A percentile compares a stretch with the other conserved stretches of the same genome.
Evolutionary conservation across 2,888 invertebrate genomes (phyloP).

Genomic region (Muscina levida): DNA sequence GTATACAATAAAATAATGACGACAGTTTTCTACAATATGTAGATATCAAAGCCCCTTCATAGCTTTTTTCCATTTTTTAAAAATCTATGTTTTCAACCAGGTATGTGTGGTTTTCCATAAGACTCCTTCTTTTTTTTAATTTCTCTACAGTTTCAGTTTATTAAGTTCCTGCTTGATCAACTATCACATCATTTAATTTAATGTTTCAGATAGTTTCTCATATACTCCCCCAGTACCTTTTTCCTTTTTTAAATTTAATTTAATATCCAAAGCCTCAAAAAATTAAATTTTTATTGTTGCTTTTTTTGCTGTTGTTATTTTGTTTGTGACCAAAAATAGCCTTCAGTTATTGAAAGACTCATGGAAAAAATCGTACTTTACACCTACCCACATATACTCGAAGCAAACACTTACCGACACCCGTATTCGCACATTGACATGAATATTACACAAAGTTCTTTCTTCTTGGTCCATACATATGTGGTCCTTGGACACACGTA

Average conservation of each 20-base stretch:
- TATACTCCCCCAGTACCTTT: too few relatives aligned
- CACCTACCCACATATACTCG: constrained; percentile 44
- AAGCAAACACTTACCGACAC: neutral
- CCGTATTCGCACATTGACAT: constrained; percentile 13
- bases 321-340: constrained; percentile 32
- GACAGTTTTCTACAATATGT: too few relatives aligned
- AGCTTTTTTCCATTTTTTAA: too few relatives aligned
- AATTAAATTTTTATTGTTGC: constrained; percentile 3
- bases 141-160: too few relatives aligned
- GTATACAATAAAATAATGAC: too few relatives aligned
- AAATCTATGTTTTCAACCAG: too few relatives aligned
- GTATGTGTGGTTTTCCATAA: too few relatives aligned
- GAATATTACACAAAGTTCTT: constrained; percentile 35
- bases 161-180: too few relatives aligned
- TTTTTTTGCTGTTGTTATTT: neutral
- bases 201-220: too few relatives aligned
- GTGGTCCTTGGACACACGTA: constrained; percentile 25
- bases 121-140: too few relatives aligned
- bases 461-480: neutral
- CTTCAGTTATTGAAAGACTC: constrained; percentile 43
- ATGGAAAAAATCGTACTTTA: constrained; percentile 37
- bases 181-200: too few relatives aligned
- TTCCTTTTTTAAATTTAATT: constrained; percentile 29
- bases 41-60: too few relatives aligned
- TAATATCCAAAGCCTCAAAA: constrained; percentile 19